phyloP scores from a whole-genome alignment of 2,888 invertebrate species.

The Camponotus fellah region DNA sequence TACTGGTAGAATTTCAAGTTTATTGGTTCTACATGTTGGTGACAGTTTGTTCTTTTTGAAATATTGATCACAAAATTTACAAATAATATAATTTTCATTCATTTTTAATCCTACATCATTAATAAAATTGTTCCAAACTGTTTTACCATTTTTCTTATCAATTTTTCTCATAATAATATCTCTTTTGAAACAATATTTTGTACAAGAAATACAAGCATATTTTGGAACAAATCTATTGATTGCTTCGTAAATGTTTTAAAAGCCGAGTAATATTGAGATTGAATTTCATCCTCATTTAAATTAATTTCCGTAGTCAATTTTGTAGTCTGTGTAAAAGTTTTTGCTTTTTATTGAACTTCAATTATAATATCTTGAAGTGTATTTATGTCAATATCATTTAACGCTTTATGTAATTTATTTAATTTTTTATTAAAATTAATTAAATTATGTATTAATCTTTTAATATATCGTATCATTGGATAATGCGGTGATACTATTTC shows the following conservation, averaged over 20 bases:
- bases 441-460: neutral
- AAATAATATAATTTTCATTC: too few relatives aligned
- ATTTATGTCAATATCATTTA: constrained; percentile 9
- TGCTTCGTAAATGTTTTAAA: neutral
- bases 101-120: too few relatives aligned
- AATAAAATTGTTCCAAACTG: too few relatives aligned
- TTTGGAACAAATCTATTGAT: neutral
- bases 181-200: neutral
- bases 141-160: too few relatives aligned
- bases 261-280: neutral
- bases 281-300: neutral
- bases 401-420: constrained; percentile 3
- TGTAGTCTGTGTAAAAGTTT: neutral
- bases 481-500: neutral
- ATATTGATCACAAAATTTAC: too few relatives aligned
- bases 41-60: too few relatives aligned
- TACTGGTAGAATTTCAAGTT: too few relatives aligned
- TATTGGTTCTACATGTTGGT: too few relatives aligned
- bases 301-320: neutral
- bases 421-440: neutral
- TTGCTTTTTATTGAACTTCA: neutral
- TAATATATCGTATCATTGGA: neutral
- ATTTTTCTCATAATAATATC: too few relatives aligned
- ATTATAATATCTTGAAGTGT: neutral
- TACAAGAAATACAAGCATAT: constrained; percentile 8